Conservation (phyloP, 2,113 vertebrate species). For the Anoplopoma fimbria region DNA sequence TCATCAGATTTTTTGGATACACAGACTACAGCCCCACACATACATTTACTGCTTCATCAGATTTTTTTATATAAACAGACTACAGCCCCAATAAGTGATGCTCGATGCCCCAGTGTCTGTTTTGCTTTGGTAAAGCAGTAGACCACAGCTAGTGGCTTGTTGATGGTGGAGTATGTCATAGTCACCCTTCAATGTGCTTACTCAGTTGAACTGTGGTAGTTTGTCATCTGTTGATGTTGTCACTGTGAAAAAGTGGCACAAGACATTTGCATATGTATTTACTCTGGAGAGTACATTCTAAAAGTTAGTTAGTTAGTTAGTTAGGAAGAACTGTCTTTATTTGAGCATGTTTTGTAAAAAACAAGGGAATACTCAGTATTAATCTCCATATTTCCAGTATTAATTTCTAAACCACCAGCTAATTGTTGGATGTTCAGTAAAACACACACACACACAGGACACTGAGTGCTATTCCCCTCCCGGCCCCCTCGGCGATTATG, state of each 20-base stretch:
- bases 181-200: neutral
- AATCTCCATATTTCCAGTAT: no score
- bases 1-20: neutral
- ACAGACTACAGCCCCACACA: neutral
- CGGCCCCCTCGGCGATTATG: no score
- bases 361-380: no score
- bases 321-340: neutral
- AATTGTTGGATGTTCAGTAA: no score
- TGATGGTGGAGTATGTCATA: neutral
- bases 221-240: neutral
- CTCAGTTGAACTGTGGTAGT: neutral
- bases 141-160: neutral
- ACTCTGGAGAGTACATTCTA: no score
- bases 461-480: no score
- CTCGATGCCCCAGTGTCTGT: neutral
- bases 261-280: neutral
- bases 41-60: neutral
- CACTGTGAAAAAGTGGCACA: neutral
- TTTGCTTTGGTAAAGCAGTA: neutral
- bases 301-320: neutral
- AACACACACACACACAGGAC: no score
- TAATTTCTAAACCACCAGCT: no score
- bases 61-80: neutral
- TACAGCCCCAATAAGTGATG: neutral
- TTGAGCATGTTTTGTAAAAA: no score